Conservation (phyloP, 2,888 invertebrate species). For the Fissipunctia ypsillon region DNA sequence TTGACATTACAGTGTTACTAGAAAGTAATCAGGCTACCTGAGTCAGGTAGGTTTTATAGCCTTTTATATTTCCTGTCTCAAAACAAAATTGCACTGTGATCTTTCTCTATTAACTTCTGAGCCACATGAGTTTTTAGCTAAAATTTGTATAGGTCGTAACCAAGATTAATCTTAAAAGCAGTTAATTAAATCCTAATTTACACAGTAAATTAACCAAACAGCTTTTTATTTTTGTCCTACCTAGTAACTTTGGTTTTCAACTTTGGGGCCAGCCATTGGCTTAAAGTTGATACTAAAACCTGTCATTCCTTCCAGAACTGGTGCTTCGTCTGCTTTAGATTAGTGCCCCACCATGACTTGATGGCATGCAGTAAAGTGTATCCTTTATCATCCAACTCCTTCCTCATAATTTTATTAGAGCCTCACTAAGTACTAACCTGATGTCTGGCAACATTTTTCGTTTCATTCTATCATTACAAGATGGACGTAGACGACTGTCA, state of each 20-base stretch:
- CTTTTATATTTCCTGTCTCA: too few species aligned
- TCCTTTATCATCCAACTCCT: background rate
- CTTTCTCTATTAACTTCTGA: background rate
- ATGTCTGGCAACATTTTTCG: background rate
- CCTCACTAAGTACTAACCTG: background rate
- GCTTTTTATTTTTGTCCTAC: background rate
- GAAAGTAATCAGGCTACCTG: background rate
- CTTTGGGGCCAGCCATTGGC: too few species aligned
- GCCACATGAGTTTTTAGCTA: background rate
- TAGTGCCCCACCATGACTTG: too few species aligned
- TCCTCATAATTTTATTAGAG: background rate
- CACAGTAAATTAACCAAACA: background rate
- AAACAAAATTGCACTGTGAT: background rate
- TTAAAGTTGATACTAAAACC: background rate
- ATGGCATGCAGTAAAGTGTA: too few species aligned
- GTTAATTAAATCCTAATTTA: background rate
- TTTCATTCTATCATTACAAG: background rate
- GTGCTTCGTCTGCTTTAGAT: background rate
- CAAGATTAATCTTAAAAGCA: background rate
- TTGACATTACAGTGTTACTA: background rate
- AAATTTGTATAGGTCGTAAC: background rate
- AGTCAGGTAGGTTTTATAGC: too few species aligned
- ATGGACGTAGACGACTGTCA: background rate
- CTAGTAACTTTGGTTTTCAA: too few species aligned
- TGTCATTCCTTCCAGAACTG: background rate